Evolutionary conservation across 2,888 invertebrate species (phyloP).

Genomic region (Parapristionchus giblindavisi): DNA sequence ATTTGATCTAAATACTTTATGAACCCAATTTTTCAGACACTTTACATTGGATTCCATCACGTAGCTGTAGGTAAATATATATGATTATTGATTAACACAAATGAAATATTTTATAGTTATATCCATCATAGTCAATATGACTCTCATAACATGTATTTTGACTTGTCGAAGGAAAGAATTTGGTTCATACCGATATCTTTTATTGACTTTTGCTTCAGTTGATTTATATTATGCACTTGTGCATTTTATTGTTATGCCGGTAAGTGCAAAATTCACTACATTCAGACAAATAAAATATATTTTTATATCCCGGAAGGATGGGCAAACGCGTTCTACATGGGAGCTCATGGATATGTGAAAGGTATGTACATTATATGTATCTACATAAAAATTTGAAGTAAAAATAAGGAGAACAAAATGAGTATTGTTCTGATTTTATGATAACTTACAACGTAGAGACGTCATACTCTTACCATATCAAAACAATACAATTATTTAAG

Average conservation of each 20-base stretch:
- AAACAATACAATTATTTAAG: no score
- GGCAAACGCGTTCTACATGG: conserved; percentile 35
- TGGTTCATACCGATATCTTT: neutral
- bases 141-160: neutral
- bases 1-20: no score
- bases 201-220: conserved; percentile 31
- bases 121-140: neutral
- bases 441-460: no score
- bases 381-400: no score
- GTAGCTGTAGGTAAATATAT: neutral
- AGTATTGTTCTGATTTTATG: no score
- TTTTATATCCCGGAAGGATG: conserved; percentile 17
- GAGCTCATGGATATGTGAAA: conserved; percentile 25
- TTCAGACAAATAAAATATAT: neutral
- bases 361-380: neutral
- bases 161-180: neutral
- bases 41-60: neutral
- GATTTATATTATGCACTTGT: conserved; percentile 24
- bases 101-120: neutral
- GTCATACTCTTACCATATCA: neutral
- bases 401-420: no score
- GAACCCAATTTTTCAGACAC: neutral
- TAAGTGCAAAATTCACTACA: neutral
- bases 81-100: no score
- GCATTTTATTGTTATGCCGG: conserved; percentile 28